Evolutionary conservation across 2,888 invertebrate genomes (phyloP).

Genomic region (Helicoverpa assulta): DNA sequence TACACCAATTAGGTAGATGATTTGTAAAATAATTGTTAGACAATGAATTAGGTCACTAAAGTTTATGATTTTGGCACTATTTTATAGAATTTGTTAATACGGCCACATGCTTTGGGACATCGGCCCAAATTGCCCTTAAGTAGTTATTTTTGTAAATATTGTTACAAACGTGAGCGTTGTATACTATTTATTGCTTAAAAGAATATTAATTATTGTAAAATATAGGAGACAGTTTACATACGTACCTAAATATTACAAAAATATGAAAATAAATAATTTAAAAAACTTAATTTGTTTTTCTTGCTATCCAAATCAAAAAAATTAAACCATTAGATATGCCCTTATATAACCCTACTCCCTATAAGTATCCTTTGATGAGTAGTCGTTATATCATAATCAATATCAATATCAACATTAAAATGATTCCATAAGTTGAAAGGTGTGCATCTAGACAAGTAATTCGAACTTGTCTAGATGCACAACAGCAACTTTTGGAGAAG

Average conservation of each 20-base stretch:
- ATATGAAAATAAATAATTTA: slow-evolving; percentile 66
- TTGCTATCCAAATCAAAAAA: slow-evolving; percentile 1
- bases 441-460: no score
- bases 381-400: no score
- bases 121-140: slow-evolving; percentile 46
- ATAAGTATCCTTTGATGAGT: no score
- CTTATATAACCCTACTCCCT: no score
- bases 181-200: slow-evolving; percentile 83
- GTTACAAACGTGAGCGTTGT: slow-evolving; percentile 78
- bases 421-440: no score
- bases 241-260: slow-evolving; percentile 74
- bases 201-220: slow-evolving; percentile 71
- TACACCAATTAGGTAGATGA: slow-evolving; percentile 48
- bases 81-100: slow-evolving; percentile 47
- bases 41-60: slow-evolving; percentile 53
- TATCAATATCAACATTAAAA: no score
- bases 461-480: no score
- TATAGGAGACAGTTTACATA: slow-evolving; percentile 75
- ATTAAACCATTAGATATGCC: no score
- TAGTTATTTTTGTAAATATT: slow-evolving; percentile 79
- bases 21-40: slow-evolving; percentile 52
- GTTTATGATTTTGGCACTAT: slow-evolving; percentile 58
- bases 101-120: slow-evolving; percentile 52
- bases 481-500: no score
- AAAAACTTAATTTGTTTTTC: slow-evolving; percentile 32